Conservation (phyloP, 2,797 vertebrate species). For the Syncerus caffer region DNA sequence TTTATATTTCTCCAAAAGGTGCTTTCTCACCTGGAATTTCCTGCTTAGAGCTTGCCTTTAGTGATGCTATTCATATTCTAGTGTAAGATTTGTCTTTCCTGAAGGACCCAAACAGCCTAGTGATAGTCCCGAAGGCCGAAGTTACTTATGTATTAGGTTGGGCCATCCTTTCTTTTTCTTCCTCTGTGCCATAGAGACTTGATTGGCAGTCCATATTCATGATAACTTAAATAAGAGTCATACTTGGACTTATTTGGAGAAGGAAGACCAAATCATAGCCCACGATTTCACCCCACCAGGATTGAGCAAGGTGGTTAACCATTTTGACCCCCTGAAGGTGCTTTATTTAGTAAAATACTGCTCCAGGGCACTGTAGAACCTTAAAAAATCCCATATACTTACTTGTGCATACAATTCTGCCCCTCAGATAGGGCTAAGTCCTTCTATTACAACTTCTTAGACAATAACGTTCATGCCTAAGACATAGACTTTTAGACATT, state of each 20-base stretch:
- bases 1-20: neutral
- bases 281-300: neutral
- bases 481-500: neutral
- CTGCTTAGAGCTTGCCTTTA: neutral
- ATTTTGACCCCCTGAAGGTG: neutral
- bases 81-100: neutral
- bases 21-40: neutral
- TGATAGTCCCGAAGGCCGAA: neutral
- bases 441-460: neutral
- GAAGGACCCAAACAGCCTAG: neutral
- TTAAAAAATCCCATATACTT: neutral
- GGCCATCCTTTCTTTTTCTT: neutral
- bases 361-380: neutral
- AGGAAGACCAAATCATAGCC: neutral
- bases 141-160: neutral
- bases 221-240: neutral
- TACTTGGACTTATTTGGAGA: neutral
- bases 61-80: neutral
- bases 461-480: neutral
- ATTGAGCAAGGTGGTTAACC: neutral
- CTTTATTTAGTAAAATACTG: neutral
- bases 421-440: neutral
- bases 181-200: neutral
- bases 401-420: neutral
- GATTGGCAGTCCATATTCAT: neutral